Evolutionary conservation across 2,888 invertebrate species (phyloP).

Genomic region (Iphiclides podalirius): DNA sequence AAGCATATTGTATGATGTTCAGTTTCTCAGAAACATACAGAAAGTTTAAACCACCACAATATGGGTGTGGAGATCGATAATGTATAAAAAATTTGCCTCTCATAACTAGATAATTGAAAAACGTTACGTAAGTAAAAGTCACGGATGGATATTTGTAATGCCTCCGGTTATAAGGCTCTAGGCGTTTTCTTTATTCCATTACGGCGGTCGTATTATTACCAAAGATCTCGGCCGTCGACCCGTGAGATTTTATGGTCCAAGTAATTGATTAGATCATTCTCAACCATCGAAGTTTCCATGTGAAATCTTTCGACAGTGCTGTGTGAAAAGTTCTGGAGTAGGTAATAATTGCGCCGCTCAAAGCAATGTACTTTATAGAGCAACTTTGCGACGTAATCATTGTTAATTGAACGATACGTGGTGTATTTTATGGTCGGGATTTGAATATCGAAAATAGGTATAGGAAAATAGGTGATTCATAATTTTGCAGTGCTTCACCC

Average conservation of each 20-base stretch:
- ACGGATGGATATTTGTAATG: slow-evolving; percentile 64
- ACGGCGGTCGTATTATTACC: slow-evolving; percentile 50
- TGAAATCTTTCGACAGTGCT: slow-evolving; percentile 54
- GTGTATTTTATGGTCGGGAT: slow-evolving; percentile 31
- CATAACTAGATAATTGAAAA: slow-evolving; percentile 57
- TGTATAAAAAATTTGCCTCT: slow-evolving; percentile 29
- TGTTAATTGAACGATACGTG: slow-evolving; percentile 45
- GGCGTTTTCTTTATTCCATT: slow-evolving; percentile 68
- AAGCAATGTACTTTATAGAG: slow-evolving; percentile 42
- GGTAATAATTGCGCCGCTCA: slow-evolving; percentile 38
- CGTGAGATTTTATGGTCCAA: slow-evolving; percentile 59
- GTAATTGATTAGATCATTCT: slow-evolving; percentile 67
- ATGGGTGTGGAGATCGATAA: slow-evolving; percentile 47
- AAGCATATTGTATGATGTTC: slow-evolving; percentile 60
- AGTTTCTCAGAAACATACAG: slow-evolving; percentile 54
- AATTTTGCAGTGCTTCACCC: no score
- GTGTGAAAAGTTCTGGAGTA: slow-evolving; percentile 52
- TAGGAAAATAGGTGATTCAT: no score
- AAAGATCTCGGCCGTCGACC: slow-evolving; percentile 57
- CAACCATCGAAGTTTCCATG: slow-evolving; percentile 62
- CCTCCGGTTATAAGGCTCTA: slow-evolving; percentile 58
- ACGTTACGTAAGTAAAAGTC: slow-evolving; percentile 61
- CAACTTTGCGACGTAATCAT: slow-evolving; percentile 43
- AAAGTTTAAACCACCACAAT: slow-evolving; percentile 47
- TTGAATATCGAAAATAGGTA: slow-evolving; percentile 28